Percentiles rank a stretch among this genome's conserved stretches.
Conservation (phyloP, 2,888 invertebrate genomes). For the Caenorhabditis sp. region DNA sequence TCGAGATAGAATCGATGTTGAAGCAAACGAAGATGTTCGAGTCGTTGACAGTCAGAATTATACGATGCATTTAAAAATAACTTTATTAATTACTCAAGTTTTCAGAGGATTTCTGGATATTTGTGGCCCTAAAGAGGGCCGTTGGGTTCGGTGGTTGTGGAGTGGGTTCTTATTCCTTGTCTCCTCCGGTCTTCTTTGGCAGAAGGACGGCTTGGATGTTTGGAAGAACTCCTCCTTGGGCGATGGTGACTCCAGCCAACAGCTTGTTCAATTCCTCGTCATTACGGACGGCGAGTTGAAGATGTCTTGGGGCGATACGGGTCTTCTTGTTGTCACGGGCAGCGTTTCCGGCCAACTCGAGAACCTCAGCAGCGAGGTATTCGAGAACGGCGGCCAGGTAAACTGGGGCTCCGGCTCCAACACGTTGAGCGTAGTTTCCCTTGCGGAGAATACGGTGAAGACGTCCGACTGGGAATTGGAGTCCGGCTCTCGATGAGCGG, state of each 20-base stretch:
- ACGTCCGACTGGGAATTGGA: conserved; percentile 83
- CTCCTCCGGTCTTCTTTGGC: conserved; percentile 82
- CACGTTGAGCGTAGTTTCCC: conserved; percentile 81
- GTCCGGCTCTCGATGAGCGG: conserved; percentile 82
- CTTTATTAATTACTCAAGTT: neutral
- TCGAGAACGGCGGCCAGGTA: conserved; percentile 81
- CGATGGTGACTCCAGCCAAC: conserved; percentile 88
- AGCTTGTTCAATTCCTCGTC: conserved; percentile 74
- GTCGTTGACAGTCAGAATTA: no score
- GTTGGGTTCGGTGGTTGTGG: conserved; percentile 73
- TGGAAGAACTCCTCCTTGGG: conserved; percentile 90
- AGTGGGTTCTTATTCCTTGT: conserved; percentile 69
- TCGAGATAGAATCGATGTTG: no score
- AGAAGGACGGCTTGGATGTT: conserved; percentile 82
- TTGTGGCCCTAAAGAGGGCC: conserved; percentile 80
- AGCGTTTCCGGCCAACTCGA: conserved; percentile 83
- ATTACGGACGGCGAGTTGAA: conserved; percentile 68
- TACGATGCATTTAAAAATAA: no score
- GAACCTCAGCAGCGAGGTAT: conserved; percentile 81
- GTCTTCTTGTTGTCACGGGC: conserved; percentile 85
- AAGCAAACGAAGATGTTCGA: no score
- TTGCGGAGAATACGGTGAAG: conserved; percentile 81
- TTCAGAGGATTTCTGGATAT: conserved; percentile 10
- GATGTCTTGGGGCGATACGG: conserved; percentile 82
- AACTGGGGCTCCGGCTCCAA: conserved; percentile 81